phyloP scores from a whole-genome alignment of 2,113 vertebrate genomes.

The Entomyzon cyanotis region DNA sequence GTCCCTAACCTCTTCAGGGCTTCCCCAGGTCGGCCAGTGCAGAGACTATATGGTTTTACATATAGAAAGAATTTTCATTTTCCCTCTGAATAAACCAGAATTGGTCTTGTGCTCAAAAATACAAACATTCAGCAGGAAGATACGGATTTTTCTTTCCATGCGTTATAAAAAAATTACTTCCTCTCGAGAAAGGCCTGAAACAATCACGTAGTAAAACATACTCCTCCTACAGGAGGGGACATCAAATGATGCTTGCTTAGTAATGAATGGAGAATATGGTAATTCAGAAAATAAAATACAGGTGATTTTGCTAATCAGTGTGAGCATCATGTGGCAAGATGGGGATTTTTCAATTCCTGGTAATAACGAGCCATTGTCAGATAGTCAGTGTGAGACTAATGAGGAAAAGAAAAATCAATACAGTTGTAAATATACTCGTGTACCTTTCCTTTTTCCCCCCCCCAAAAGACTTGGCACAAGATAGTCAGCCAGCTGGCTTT shows the following conservation, averaged over 20 bases:
- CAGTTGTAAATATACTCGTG: background rate
- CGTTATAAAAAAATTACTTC: background rate
- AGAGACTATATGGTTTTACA: background rate
- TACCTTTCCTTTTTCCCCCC: background rate
- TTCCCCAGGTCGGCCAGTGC: background rate
- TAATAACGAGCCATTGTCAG: background rate
- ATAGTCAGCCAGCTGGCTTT: background rate
- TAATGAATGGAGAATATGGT: background rate
- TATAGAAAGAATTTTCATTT: background rate
- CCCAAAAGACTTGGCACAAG: background rate
- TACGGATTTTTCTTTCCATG: background rate
- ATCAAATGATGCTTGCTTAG: background rate
- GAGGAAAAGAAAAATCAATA: constrained; percentile 19
- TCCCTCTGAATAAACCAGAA: background rate
- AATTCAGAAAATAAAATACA: background rate
- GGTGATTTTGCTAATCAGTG: background rate
- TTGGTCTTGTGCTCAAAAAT: background rate
- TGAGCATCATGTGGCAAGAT: background rate
- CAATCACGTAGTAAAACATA: background rate
- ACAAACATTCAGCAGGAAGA: background rate
- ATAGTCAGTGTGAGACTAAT: background rate
- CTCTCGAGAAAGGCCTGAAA: background rate
- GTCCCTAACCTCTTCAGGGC: background rate
- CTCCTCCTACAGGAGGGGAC: background rate
- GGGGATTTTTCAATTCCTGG: background rate